Conservation (phyloP, 2,888 invertebrate species). For the Caenorhabditis parvicauda region DNA sequence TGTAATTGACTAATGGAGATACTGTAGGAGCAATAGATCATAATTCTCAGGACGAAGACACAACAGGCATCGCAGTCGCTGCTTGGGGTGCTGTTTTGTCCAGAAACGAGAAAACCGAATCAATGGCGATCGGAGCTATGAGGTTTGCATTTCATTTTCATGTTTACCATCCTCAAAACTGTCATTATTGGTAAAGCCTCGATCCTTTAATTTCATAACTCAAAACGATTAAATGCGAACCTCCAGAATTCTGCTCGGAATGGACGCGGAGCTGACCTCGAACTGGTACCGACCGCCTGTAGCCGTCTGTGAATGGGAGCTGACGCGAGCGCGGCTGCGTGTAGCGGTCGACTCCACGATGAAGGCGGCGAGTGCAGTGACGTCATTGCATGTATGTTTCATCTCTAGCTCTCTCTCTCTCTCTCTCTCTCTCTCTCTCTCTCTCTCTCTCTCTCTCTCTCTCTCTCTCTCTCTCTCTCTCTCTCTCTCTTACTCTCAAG, state of each 20-base stretch:
- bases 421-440: background rate
- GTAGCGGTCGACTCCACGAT: slow-evolving; percentile 40
- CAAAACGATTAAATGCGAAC: no score
- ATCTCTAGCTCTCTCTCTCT: no score
- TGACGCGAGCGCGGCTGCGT: slow-evolving; percentile 28
- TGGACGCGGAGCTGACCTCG: slow-evolving; percentile 26
- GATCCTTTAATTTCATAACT: background rate
- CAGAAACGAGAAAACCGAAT: slow-evolving; percentile 27
- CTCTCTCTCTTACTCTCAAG: no score
- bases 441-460: no score
- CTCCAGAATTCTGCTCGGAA: slow-evolving; percentile 35
- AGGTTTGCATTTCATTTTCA: slow-evolving; percentile 9
- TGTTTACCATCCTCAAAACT: no score
- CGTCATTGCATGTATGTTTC: slow-evolving; percentile 29
- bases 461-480: no score
- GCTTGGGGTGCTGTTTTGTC: slow-evolving; percentile 56
- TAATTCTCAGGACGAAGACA: no score
- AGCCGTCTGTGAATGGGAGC: slow-evolving; percentile 43
- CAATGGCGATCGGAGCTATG: slow-evolving; percentile 24
- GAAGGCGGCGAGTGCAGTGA: slow-evolving; percentile 30
- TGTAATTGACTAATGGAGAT: no score
- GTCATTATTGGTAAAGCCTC: background rate
- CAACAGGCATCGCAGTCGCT: slow-evolving; percentile 46
- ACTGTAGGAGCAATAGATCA: no score
- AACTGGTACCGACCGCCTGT: slow-evolving; percentile 30